Percentiles rank a stretch among this genome's conserved stretches.
These are phyloP conservation scores for Crocallis elinguaria DNA, from an alignment of 2,888 invertebrate species.

Conservation along the genomic window DNA sequence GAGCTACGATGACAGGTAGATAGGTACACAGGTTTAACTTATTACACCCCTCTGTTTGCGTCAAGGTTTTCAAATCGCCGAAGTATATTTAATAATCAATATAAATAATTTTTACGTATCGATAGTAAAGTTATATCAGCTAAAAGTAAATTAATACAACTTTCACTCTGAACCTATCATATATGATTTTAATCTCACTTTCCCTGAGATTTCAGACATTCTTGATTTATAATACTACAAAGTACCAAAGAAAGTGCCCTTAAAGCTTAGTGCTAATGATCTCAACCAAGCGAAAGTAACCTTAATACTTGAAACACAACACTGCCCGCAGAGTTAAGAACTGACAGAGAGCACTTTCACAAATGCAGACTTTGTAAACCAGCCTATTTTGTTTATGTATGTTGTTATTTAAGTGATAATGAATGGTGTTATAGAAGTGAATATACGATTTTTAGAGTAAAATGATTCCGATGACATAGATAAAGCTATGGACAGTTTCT, in stretches of 20 bases:
- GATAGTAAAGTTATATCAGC: too few relatives aligned
- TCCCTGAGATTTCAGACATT: slow-evolving; percentile 21
- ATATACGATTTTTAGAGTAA: background rate
- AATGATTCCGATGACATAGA: background rate
- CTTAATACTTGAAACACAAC: slow-evolving; percentile 46
- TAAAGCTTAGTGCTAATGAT: slow-evolving; percentile 40
- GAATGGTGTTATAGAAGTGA: background rate
- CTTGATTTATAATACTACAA: slow-evolving; percentile 23
- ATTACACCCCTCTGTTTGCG: too few relatives aligned
- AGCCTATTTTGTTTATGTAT: slow-evolving; percentile 2
- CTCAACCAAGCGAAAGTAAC: slow-evolving; percentile 43
- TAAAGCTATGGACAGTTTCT: background rate
- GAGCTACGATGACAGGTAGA: too few relatives aligned
- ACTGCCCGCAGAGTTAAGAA: slow-evolving; percentile 26
- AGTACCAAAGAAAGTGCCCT: slow-evolving; percentile 58
- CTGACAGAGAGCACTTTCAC: slow-evolving; percentile 13
- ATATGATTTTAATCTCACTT: too few relatives aligned
- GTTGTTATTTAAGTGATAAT: background rate
- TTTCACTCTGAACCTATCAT: too few relatives aligned
- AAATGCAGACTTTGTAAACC: background rate
- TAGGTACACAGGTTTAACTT: too few relatives aligned
- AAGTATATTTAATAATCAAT: too few relatives aligned
- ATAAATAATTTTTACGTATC: too few relatives aligned
- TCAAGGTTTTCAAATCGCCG: too few relatives aligned
- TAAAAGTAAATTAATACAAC: too few relatives aligned